Percentiles rank a stretch among this genome's conserved stretches.
phyloP scores from a whole-genome alignment of 2,888 invertebrate species.

The Ectropis crepuscularia region DNA sequence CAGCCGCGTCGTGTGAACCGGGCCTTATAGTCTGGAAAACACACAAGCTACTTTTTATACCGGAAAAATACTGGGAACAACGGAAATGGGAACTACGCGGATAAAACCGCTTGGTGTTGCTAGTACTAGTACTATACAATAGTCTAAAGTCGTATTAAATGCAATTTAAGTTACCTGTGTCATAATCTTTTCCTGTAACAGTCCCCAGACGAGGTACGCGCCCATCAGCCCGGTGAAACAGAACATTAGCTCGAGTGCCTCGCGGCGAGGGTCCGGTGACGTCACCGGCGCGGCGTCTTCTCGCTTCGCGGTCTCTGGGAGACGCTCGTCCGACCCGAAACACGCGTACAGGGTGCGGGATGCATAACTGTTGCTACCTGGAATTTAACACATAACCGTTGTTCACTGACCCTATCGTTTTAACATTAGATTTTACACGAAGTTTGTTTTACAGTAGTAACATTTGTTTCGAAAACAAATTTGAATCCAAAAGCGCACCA shows the following conservation, averaged over 20 bases:
- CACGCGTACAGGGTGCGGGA: slow-evolving; percentile 62
- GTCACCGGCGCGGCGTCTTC: neutral
- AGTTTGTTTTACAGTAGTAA: too few species aligned
- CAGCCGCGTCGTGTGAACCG: too few species aligned
- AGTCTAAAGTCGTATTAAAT: too few species aligned
- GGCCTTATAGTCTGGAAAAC: too few species aligned
- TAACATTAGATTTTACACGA: neutral
- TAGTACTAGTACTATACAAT: too few species aligned
- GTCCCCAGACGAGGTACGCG: slow-evolving; percentile 97
- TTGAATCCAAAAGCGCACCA: too few species aligned
- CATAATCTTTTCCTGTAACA: slow-evolving; percentile 99
- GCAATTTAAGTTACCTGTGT: slow-evolving; percentile 86
- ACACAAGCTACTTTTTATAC: too few species aligned
- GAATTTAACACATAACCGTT: neutral
- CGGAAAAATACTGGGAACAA: too few species aligned
- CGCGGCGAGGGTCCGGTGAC: slow-evolving; percentile 26
- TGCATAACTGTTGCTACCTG: slow-evolving; percentile 30
- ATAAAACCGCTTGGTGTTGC: too few species aligned
- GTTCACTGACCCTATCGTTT: too few species aligned
- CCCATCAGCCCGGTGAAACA: slow-evolving; percentile 95
- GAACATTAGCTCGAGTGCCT: slow-evolving; percentile 75
- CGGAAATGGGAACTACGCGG: too few species aligned
- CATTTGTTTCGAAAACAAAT: too few species aligned
- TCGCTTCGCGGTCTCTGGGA: slow-evolving; percentile 53
- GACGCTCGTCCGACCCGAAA: slow-evolving; percentile 66